Evolutionary conservation across 2,113 vertebrate genomes (phyloP).

Genomic region (Phyllopteryx taeniolatus): DNA sequence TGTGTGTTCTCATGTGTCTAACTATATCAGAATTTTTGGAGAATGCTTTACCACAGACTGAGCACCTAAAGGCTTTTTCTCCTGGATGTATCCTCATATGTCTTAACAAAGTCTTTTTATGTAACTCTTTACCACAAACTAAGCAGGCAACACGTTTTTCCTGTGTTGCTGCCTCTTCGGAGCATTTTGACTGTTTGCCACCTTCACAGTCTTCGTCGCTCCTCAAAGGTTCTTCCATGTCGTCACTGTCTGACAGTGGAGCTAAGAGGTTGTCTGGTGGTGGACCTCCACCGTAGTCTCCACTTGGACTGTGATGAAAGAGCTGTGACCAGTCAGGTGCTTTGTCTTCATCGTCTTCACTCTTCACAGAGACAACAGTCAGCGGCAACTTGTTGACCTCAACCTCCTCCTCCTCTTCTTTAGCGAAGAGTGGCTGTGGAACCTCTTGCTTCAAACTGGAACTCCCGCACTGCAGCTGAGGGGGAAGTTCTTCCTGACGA

Average conservation of each 20-base stretch:
- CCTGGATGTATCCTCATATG: no score
- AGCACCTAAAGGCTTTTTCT: no score
- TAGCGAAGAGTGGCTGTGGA: neutral
- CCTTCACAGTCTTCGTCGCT: neutral
- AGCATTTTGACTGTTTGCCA: neutral
- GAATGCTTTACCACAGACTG: no score
- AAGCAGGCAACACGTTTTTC: neutral
- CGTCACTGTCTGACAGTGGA: neutral
- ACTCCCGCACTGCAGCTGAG: no score
- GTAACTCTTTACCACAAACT: no score
- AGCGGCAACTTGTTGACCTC: neutral
- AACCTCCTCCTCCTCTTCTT: neutral
- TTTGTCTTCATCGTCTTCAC: neutral
- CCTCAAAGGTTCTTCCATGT: neutral
- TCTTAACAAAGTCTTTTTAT: no score
- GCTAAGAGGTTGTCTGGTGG: neutral
- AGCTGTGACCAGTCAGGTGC: neutral
- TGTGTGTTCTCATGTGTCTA: no score
- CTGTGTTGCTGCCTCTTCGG: neutral
- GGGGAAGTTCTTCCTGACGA: neutral
- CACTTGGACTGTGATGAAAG: neutral
- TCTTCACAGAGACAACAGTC: neutral
- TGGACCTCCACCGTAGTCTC: neutral
- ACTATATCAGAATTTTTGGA: no score
- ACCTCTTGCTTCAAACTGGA: neutral